phyloP scores from a whole-genome alignment of 1,140 invertebrate genomes.

The Sycophaga agraensis region DNA sequence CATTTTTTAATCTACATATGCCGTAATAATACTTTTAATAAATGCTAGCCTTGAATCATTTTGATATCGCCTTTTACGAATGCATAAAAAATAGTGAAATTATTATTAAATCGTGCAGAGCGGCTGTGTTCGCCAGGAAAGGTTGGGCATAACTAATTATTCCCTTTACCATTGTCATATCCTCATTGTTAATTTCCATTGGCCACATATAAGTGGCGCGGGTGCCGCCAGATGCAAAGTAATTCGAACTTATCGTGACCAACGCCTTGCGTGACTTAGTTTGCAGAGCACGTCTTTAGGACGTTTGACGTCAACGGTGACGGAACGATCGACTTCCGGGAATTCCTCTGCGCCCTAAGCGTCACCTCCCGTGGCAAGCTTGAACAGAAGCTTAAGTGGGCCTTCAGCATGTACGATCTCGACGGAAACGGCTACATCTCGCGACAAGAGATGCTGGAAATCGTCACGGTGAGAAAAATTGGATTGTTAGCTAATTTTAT shows the following conservation, averaged over 20 bases:
- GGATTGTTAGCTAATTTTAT: no score
- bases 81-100: no score
- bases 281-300: conserved; percentile 97
- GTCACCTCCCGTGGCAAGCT: conserved; percentile 94
- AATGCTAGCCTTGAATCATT: no score
- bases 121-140: no score
- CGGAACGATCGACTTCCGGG: conserved; percentile 96
- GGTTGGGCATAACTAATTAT: not conserved
- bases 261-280: no score
- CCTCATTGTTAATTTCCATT: not conserved
- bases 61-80: no score
- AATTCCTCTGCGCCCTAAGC: conserved; percentile 94
- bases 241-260: no score
- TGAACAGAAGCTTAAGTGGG: conserved; percentile 97
- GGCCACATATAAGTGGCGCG: not conserved
- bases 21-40: no score
- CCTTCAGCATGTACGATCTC: conserved; percentile 96
- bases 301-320: conserved; percentile 98
- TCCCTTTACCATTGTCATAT: not conserved
- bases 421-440: conserved; percentile 95
- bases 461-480: conserved; percentile 87
- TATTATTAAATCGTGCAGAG: no score
- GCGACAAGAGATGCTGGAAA: conserved; percentile 93
- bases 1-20: no score
- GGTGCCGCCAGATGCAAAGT: no score